Evolutionary conservation across 1,140 invertebrate genomes (phyloP), one percentile per base, ranked within the genome.

Genomic region (Galleria mellonella): DNA sequence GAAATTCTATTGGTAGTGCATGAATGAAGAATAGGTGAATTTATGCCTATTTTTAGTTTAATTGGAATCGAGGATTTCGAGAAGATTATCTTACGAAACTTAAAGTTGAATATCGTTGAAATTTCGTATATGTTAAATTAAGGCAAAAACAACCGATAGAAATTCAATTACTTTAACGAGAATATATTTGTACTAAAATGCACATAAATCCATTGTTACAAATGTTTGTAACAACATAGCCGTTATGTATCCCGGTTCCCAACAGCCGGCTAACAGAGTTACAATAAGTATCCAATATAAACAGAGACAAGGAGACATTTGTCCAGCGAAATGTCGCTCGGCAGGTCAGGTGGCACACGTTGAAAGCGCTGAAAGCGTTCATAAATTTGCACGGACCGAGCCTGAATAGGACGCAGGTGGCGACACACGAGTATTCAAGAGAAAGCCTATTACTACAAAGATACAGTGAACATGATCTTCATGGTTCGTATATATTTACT

Each of bases 321-420:
- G 71, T 77, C 67, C 72, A 57, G 62, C 61, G 60, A 74, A 74
- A 75, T 68, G 72, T 67, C 68, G 62, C 66, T 60, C 50, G 66
- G 49, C 64, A 81, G 76, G 81, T 81, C 81, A 84, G 78, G 72
- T 81, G 78, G 74, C 76, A 71, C 66, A 74, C 62, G 74, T 69
- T 83, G 72, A 83, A 75, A 79, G 75, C 71, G 51, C 61, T 77
- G 64, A 81, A 79, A 84, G 81, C 78, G 68, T 81, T 77, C 76
- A 84, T 84, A 84, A 84, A 84, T 84, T 84, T 71, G 67, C 68
- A 64, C 64, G 62, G 63, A 60, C 66, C 66, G 66, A 67, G 55
- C 55, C 64, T 63, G 63, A 68, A 66, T 52, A 62, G 64, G 68
- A 58, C 74, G 55, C 81, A 84, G 77, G 69, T 84, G 81, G 56